phyloP scores from a whole-genome alignment of 2,888 invertebrate genomes.

The Actias luna region DNA sequence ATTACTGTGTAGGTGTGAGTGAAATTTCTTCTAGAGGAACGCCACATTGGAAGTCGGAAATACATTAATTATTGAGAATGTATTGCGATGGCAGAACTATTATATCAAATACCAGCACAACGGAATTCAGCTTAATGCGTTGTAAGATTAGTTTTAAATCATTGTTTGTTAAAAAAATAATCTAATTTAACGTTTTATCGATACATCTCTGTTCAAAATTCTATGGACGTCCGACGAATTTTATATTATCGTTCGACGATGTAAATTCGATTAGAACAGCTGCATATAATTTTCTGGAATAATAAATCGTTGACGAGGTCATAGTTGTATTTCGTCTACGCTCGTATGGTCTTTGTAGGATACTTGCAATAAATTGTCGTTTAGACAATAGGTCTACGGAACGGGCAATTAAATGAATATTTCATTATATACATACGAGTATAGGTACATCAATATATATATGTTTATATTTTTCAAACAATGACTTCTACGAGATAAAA shows the following conservation, averaged over 20 bases:
- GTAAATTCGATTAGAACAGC: conserved; percentile 57
- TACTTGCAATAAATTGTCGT: conserved; percentile 52
- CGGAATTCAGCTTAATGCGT: too few species aligned
- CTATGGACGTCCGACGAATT: conserved; percentile 44
- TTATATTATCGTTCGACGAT: conserved; percentile 59
- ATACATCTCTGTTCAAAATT: conserved; percentile 51
- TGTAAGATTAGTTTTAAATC: too few species aligned
- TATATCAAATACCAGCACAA: too few species aligned
- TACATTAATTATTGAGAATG: too few species aligned
- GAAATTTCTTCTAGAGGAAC: too few species aligned
- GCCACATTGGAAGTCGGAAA: too few species aligned
- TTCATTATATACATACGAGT: conserved; percentile 53
- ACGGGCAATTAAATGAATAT: conserved; percentile 65
- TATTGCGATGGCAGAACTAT: too few species aligned
- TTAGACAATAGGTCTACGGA: conserved; percentile 56
- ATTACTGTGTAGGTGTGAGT: too few species aligned
- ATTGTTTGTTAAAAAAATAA: too few species aligned
- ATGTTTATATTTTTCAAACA: conserved; percentile 35
- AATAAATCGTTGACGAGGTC: conserved; percentile 61
- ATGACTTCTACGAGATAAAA: conserved; percentile 28
- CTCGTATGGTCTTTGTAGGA: conserved; percentile 39
- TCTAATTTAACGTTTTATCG: conserved; percentile 56
- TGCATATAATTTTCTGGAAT: conserved; percentile 50
- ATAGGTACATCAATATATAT: too few species aligned
- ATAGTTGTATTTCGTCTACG: conserved; percentile 34